phyloP scores from a whole-genome alignment of 2,797 vertebrate genomes.

The Lacerta bilineata region DNA sequence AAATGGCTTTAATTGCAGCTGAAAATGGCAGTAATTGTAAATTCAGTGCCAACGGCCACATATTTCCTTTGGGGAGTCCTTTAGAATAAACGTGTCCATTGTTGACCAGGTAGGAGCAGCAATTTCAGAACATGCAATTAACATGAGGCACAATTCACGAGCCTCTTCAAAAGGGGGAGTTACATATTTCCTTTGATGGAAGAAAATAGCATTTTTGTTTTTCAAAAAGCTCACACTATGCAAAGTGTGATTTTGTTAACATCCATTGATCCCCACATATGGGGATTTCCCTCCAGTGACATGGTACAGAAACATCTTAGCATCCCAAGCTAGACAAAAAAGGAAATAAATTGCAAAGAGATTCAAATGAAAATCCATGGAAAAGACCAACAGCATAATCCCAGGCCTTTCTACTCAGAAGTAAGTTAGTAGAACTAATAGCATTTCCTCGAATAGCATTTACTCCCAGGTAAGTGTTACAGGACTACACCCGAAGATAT shows the following conservation, averaged over 20 bases:
- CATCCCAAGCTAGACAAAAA: neutral
- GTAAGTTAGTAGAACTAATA: neutral
- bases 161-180: neutral
- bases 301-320: neutral
- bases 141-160: neutral
- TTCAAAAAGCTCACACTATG: neutral
- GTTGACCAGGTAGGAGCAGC: neutral
- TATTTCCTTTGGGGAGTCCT: neutral
- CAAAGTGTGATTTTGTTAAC: neutral
- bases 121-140: neutral
- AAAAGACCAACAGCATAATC: neutral
- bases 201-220: neutral
- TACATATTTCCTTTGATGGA: neutral
- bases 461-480: neutral
- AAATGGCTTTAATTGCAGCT: neutral
- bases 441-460: neutral
- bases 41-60: neutral
- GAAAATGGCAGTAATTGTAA: neutral
- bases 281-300: neutral
- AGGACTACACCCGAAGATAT: neutral
- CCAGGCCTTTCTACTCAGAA: neutral
- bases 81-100: neutral
- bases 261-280: conserved; percentile 3
- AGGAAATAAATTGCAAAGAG: neutral
- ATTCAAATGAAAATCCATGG: neutral